phyloP scores from a whole-genome alignment of 1,140 invertebrate species.

The Dreissena rostriformis region DNA sequence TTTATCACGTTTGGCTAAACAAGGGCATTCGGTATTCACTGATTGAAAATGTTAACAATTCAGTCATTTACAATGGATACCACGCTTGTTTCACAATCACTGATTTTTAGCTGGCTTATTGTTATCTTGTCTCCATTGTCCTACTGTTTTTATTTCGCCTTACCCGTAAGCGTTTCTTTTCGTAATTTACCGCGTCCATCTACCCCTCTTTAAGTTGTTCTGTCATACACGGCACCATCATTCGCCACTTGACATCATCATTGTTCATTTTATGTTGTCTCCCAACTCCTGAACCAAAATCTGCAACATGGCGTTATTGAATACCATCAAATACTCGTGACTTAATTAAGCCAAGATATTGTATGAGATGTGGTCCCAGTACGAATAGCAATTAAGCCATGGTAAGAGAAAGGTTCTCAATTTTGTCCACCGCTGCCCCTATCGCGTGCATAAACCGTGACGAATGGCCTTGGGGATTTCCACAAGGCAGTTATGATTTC shows the following conservation, averaged over 20 bases:
- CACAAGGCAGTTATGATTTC: too few relatives aligned
- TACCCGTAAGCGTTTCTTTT: too few relatives aligned
- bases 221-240: conserved; percentile 67
- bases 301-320: conserved; percentile 61
- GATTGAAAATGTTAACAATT: too few relatives aligned
- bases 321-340: conserved; percentile 64
- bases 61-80: too few relatives aligned
- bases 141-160: too few relatives aligned
- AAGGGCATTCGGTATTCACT: too few relatives aligned
- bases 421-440: conserved; percentile 67
- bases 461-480: conserved; percentile 70
- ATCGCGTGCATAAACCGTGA: conserved; percentile 72
- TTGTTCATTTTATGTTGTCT: conserved; percentile 47
- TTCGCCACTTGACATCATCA: conserved; percentile 54
- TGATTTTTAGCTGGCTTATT: too few relatives aligned
- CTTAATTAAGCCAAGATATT: conserved; percentile 67
- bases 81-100: too few relatives aligned
- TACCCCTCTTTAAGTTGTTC: conserved; percentile 62
- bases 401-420: conserved; percentile 58
- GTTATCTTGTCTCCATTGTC: too few relatives aligned
- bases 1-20: too few relatives aligned
- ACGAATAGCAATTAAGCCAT: conserved; percentile 59
- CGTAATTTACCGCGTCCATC: too few relatives aligned
- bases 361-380: conserved; percentile 64
- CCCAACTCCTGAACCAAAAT: conserved; percentile 62